phyloP scores from a whole-genome alignment of 2,797 vertebrate genomes.

The Catamblyrhynchus diadema region DNA sequence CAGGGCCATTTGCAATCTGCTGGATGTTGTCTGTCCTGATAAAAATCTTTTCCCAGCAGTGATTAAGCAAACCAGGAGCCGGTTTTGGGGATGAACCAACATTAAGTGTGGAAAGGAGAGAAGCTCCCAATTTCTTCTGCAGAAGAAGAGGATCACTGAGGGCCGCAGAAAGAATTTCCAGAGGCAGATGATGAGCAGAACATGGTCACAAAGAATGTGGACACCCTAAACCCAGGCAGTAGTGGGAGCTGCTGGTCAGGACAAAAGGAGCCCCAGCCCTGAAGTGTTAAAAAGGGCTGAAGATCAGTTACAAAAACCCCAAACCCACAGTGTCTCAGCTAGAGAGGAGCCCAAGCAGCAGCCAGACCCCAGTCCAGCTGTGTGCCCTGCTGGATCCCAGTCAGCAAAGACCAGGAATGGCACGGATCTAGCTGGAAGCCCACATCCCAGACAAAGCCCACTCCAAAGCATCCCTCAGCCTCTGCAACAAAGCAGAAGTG shows the following conservation, averaged over 20 bases:
- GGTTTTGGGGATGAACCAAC: neutral
- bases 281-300: neutral
- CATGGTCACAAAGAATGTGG: neutral
- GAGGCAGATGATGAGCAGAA: neutral
- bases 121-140: neutral
- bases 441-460: neutral
- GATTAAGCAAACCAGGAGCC: slow-evolving; percentile 18
- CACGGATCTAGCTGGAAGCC: neutral
- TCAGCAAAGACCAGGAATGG: neutral
- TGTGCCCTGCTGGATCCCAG: neutral
- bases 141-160: neutral
- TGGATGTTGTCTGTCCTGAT: neutral
- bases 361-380: neutral
- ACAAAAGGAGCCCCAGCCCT: neutral
- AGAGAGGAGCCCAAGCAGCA: neutral
- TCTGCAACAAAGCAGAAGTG: slow-evolving; percentile 10
- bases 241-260: neutral
- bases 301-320: neutral
- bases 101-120: neutral
- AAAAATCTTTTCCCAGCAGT: neutral
- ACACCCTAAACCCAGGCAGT: neutral
- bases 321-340: neutral
- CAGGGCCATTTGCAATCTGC: neutral
- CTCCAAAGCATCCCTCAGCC: neutral
- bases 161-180: neutral